Evolutionary conservation across 2,113 vertebrate species (phyloP), one percentile per base, ranked within the genome.

Genomic region (Myotis yumanensis): DNA sequence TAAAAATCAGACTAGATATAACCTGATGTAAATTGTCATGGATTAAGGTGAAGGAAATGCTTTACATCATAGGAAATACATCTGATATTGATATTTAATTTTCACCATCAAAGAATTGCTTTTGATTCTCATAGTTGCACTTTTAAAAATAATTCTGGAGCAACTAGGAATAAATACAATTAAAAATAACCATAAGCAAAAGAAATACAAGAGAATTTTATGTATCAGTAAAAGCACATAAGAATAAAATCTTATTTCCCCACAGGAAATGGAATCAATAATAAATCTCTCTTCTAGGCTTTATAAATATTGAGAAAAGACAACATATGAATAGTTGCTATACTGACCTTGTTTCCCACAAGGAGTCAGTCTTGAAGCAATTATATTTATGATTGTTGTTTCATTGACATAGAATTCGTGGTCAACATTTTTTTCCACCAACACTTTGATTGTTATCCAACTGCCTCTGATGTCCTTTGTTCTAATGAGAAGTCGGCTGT

Each of bases 231-330:
- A 89, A 64, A 89, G 37, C 46, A 89, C 80, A 85, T 83, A 12
- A 96, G 37, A 79, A 71, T 72, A 46, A 79, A 91, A 88, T 54
- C 11, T 66, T 59, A 72, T 85, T 93, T 89, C 35, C 37, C 54
- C 62, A 46, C 18, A 91, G 9, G 11, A 96, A 95, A 32, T 94
- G 3, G 22, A 94, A 40, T 79, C 20, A 77, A 86, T 79, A 87
- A 84, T 93, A 88, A 89, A 57, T 91, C 46, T 89, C 81, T 80
- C 37, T 92, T 43, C 8, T 64, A 68, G 18, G 9, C 15, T 54
- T 92, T 94, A 69, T 22, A 80, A 83, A 92, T 76, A 37, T 16
- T 62, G 64, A 79, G 64, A 5, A 69, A 92, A 79, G 23, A 83
- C 37, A 82, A 72, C 54, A 46, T 75, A 76, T 40, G 9, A 80